Percentiles rank a stretch among this genome's conserved stretches.
Evolutionary conservation across 2,113 vertebrate genomes (phyloP).

Genomic region (Daboia siamensis): DNA sequence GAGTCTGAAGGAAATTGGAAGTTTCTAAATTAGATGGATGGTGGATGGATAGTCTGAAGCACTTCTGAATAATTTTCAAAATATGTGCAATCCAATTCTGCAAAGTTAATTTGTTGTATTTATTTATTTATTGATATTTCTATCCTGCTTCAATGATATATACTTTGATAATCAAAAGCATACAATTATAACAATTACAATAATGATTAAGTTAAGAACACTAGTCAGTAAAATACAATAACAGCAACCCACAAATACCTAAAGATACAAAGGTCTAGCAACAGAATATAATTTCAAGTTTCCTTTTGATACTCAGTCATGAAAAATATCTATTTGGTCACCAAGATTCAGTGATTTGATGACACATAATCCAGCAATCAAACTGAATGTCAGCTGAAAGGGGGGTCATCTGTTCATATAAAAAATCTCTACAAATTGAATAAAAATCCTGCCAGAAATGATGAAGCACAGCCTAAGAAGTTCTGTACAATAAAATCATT

Average conservation of each 20-base stretch:
- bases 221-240: neutral
- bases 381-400: neutral
- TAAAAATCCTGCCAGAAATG: neutral
- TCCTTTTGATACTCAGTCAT: neutral
- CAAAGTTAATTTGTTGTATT: neutral
- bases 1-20: neutral
- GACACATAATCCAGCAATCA: neutral
- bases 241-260: neutral
- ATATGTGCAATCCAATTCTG: neutral
- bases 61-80: neutral
- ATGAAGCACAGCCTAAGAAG: neutral
- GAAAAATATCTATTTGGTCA: neutral
- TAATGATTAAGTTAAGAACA: neutral
- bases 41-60: neutral
- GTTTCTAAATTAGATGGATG: neutral
- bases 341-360: neutral
- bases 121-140: neutral
- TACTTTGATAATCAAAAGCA: neutral
- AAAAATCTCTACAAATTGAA: neutral
- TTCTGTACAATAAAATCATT: neutral
- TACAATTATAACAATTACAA: neutral
- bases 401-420: neutral
- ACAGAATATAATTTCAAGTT: neutral
- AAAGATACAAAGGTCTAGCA: neutral
- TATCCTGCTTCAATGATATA: neutral